phyloP scores from a whole-genome alignment of 2,113 vertebrate species.

The Microcebus griseorufus region DNA sequence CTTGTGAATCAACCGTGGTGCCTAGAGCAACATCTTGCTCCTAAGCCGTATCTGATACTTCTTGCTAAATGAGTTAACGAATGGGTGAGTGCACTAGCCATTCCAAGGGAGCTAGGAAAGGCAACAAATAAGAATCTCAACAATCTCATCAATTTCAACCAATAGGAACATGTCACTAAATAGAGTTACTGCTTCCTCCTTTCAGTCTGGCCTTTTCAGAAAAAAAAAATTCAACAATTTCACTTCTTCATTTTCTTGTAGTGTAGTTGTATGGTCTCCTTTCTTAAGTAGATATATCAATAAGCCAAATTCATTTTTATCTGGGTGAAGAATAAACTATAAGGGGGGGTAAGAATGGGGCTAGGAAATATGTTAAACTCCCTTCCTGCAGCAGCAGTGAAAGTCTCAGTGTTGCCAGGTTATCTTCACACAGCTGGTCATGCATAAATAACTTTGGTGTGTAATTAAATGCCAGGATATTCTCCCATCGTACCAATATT shows the following conservation, averaged over 20 bases:
- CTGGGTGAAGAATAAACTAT: neutral
- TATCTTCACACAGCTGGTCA: neutral
- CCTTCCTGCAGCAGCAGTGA: neutral
- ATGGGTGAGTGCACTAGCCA: neutral
- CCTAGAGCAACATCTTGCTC: neutral
- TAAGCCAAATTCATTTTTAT: conserved; percentile 38
- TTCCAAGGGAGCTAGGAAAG: neutral
- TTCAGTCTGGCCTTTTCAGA: neutral
- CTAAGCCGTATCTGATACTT: neutral
- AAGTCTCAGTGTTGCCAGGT: neutral
- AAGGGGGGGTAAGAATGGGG: neutral
- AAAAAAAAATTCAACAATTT: conserved; percentile 2
- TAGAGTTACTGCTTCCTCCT: neutral
- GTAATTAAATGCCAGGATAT: neutral
- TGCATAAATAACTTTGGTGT: neutral
- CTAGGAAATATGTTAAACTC: neutral
- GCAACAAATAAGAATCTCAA: neutral
- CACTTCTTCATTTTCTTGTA: neutral
- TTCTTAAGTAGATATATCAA: conserved; percentile 20
- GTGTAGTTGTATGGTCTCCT: neutral
- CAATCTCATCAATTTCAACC: neutral
- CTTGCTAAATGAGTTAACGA: neutral
- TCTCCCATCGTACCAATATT: neutral
- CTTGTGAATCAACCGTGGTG: neutral
- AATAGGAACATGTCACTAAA: neutral